phyloP scores from a whole-genome alignment of 1,140 invertebrate species.

The Luehdorfia chinensis region DNA sequence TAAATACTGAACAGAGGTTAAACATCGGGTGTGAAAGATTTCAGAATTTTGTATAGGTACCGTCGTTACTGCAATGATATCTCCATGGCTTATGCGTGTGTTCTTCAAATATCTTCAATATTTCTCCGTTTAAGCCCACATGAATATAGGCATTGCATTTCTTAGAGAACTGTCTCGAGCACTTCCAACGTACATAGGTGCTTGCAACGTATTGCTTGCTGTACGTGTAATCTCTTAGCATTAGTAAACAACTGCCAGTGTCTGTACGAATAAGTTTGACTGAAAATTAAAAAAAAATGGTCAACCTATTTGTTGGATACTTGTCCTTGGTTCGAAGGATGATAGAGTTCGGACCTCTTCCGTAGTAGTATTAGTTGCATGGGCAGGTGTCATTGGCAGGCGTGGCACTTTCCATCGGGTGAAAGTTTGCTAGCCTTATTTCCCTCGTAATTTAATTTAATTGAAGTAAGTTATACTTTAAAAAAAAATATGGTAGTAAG shows the following conservation, averaged over 20 bases:
- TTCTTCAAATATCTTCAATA: neutral
- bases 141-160: conserved; percentile 2
- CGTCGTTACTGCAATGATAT: neutral
- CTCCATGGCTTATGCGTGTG: neutral
- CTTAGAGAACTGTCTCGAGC: conserved; percentile 1
- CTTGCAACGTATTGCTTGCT: neutral
- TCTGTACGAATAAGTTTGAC: conserved; percentile 3
- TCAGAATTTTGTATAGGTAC: conserved; percentile 2
- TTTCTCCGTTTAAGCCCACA: neutral
- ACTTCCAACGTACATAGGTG: neutral
- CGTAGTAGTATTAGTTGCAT: too few relatives aligned
- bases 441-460: too few relatives aligned
- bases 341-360: too few relatives aligned
- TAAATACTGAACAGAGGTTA: too few relatives aligned
- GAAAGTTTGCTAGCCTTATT: too few relatives aligned
- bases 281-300: neutral
- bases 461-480: too few relatives aligned
- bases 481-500: too few relatives aligned
- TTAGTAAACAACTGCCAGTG: neutral
- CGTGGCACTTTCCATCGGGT: too few relatives aligned
- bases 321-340: too few relatives aligned
- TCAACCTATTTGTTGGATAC: too few relatives aligned
- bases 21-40: too few relatives aligned
- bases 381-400: too few relatives aligned
- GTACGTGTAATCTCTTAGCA: neutral